Evolutionary conservation across 2,888 invertebrate genomes (phyloP), one percentile per base, ranked within the genome.

Genomic region (Pandemis cinnamomeana): DNA sequence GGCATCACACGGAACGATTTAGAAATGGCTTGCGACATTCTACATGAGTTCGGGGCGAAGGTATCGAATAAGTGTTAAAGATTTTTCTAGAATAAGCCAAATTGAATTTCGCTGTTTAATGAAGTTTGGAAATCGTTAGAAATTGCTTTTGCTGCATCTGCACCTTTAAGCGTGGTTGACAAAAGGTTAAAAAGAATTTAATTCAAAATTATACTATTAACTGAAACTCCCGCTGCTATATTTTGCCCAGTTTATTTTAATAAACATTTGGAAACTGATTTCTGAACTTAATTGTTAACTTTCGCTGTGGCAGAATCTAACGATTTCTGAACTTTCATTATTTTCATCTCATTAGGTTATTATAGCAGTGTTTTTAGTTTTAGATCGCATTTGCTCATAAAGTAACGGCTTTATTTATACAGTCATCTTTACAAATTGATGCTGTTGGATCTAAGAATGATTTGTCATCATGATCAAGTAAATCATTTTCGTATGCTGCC

Each of bases 11-110:
- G 98, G 75, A 99, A 99, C 92, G 98, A 99, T 90, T 95, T 99
- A 71, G 98, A 98, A 88, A 99, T 99, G 98, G 99, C 99, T 64
- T 97, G 98, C 92, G 98, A 99, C 88, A 98, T 98, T 86, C 93
- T 98, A 80, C 97, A 98, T 87, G 98, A 98, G 88, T 98, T 98
- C 90, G 98, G 97, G n/a, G 85, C 91, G 4, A 94, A 94, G 83
- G 80, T 91, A 80, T 86, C 90, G 77, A 90, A 88, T 81, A 92
- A 92, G 79, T 93, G 92, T 83, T 93, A 89, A 81, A 36, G 20
- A 71, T 66, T 58, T 55, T 36, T 58, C 53, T 27, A 64, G 13
- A 7, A 7, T 48, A 64, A 58, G 27, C 5, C 58, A 27, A 58
- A 51, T 51, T 58, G 58, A 58, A 46, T 48, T 20, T 64, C 27